phyloP scores from a whole-genome alignment of 2,797 vertebrate genomes.

The Spinus pinus region DNA sequence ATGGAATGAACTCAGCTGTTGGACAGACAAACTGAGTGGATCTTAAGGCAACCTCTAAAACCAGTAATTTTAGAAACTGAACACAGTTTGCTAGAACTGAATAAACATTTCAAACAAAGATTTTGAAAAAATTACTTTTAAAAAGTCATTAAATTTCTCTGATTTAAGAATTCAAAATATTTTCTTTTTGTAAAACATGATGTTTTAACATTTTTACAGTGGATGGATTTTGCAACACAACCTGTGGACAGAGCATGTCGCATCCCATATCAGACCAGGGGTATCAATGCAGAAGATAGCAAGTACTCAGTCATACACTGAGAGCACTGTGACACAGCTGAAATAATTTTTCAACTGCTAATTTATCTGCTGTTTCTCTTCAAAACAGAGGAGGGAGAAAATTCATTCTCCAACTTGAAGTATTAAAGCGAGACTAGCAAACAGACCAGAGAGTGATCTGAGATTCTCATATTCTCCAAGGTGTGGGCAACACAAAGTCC shows the following conservation, averaged over 20 bases:
- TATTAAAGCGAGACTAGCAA: not conserved
- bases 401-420: not conserved
- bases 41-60: not conserved
- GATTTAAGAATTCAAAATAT: not conserved
- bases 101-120: not conserved
- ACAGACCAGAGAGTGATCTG: not conserved
- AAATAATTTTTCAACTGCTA: not conserved
- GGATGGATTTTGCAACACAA: not conserved
- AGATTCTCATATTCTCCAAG: not conserved
- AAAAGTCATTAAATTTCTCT: not conserved
- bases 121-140: not conserved
- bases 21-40: not conserved
- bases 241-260: accelerated
- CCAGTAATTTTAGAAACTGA: not conserved
- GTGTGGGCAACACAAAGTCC: not conserved
- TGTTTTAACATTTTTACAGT: not conserved
- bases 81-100: not conserved
- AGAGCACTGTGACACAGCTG: not conserved
- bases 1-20: not conserved
- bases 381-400: not conserved
- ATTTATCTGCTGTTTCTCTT: not conserved
- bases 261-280: not conserved
- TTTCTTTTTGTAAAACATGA: not conserved
- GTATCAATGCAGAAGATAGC: not conserved
- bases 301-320: not conserved